Evolutionary conservation across 1,140 invertebrate species (phyloP), one percentile per base, ranked within the genome.

Genomic region (Aphaenogaster rudis): DNA sequence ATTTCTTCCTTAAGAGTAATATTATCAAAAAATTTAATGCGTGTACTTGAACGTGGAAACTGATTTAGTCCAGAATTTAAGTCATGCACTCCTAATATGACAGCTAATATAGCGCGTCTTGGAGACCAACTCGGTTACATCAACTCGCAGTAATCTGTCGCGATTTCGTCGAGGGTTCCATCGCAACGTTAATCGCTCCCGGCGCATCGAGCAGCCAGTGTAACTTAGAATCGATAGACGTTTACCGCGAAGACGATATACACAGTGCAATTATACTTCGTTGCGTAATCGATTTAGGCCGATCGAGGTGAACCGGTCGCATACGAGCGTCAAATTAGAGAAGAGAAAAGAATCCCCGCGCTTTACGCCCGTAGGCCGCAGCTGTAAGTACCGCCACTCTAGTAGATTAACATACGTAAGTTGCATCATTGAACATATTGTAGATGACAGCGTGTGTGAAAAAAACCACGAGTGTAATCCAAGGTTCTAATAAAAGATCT

Each of bases 401-500:
- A 69, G 79, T 90, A 92, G 90, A 88, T 72, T 88, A 82, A 85
- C 76, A 63, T 74, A 76, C 54, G 36, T 76, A 71, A 85, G 72
- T 86, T 67, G 77, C 78, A 84, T 88, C 77, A 77, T 86, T 82
- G 67, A 79, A 86, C 76, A 67, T 76, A 88, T 74, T 86, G 52
- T 88, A 88, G 87, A 76, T 66, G 66, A 59, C 64, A 88, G 77
- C 79, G 74, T 91, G 64, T 72, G 86, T 84, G 71, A 69, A 69
- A 78, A 87, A 78, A 77, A 74, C 63, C 63, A 87, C 81, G 80
- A 84, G 86, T 92, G 82, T 92, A 92, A 92, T 84, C 67, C 86
- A 84, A 90, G 64, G n/a, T 91, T 88, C 89, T 84, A 91, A 91
- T 88, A 92, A 92, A 92, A 91, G 36, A 54, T 89, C 76, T 54